Base-by-base conservation (phyloP, 92 coral and sea anemone genomes). In the Porites rus region DNA sequence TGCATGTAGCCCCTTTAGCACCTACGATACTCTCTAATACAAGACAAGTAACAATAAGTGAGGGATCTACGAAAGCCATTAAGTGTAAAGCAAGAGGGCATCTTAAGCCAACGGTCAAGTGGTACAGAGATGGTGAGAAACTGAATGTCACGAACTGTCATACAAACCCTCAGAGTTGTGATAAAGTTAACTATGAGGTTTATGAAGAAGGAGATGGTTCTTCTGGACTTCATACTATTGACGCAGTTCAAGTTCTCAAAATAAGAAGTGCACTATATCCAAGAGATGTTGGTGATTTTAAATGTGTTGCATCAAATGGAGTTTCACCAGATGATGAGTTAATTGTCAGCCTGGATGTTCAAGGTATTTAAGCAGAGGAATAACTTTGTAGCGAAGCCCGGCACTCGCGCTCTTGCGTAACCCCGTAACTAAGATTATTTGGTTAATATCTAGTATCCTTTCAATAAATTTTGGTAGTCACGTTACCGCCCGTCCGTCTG, bases 261-360 rank as follows among this genome's bases (percentile, higher is more conserved):
- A 73, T 83, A 72, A 72, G 18, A 64, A 72, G 87, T 83, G 87
- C 83, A 13, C 8, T 53, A 28, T 76, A 76, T 77, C 83, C 88
- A 17, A 85, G 88, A 17, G 88, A 85, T 73, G 69, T 65, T 16
- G 83, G 83, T 28, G 61, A 50, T 54, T 85, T 75, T 50, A 66
- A 66, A 7, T 85, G 88, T 52, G 69, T 56, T 7, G 88, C 88
- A 52, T 61, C 67, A 22, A 85, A 85, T 85, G 88, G 79, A 7
- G 11, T 19, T 66, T 14, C 1, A 1, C 75, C 83, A 10, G 0
- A 66, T 53, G 22, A 22, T 53, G 56, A 81, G 25, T 19, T 28
- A 18, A 53, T 10, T 56, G 6, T 77, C 14, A 59, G 38, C 75
- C 63, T 85, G 10, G 52, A 76, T 56, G 76, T 85, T 8, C 67